Evolutionary conservation across 2,797 vertebrate genomes (phyloP), one percentile per base, ranked within the genome.

Genomic region (Tympanoctomys barrerae): DNA sequence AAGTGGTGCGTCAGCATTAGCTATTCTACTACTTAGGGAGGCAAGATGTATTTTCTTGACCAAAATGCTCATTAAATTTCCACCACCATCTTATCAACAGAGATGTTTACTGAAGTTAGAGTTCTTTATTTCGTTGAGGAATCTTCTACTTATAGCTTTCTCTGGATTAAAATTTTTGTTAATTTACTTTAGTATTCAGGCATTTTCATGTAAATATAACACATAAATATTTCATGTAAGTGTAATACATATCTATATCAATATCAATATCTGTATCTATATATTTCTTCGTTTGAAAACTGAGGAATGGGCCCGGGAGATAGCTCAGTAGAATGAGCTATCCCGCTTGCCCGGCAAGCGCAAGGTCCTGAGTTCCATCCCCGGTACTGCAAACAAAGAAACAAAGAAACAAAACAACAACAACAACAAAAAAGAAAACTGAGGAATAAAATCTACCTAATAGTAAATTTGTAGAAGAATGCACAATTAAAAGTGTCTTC

Each of bases 71-170:
- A 52, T 89, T 87, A 78, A 71, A 75, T 77, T 86, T 42, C 57
- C 3, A 12, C 36, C 39, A 36, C 42, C 19, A 33, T 70, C 8
- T 68, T 70, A 70, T 39, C n/a, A 36, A 91, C 21, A 77, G 52
- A 59, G 54, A 36, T 94, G 10, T 92, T 91, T 81, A 33, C 70
- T 89, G 49, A 91, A 77, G 54, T 95, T 77, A 54, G 2, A 57
- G 83, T 90, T 84, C 2, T 68, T 66, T 68, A 62, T 9, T 79
- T 89, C 79, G 70, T 82, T 84, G 46, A 39, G 59, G n/a, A 92
- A 12, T 80, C 61, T 64, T 95, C 61, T 75, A 54, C 5, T 46
- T 28, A 92, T 16, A 31, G 12, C 1, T 4, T 81, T 88, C 64
- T 33, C 42, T 70, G 7, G 61, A 52, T 70, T 89, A 73, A 33